These are phyloP conservation scores for Corythornis vintsioides DNA, from an alignment of 2,113 vertebrate species.

Conservation along the genomic window DNA sequence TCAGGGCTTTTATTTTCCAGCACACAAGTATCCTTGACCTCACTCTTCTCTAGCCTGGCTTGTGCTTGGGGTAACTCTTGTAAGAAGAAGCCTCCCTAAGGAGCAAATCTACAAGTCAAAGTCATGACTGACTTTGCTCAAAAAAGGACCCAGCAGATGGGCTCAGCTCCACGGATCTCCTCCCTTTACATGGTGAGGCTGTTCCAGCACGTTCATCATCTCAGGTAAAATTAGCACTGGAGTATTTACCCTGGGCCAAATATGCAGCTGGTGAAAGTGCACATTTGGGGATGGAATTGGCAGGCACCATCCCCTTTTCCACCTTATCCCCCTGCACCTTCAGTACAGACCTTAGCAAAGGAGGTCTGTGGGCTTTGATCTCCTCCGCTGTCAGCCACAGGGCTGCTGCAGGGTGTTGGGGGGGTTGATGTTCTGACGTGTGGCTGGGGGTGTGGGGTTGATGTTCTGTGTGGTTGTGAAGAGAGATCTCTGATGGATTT, in stretches of 20 bases:
- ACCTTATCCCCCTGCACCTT: not conserved
- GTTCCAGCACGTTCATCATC: slow-evolving; percentile 11
- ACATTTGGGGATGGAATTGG: not conserved
- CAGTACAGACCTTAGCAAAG: fast-evolving
- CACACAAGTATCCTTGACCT: not conserved
- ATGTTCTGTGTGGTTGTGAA: not conserved
- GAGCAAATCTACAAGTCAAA: not conserved
- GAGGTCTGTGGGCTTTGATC: not conserved
- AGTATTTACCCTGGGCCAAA: not conserved
- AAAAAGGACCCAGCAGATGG: not conserved
- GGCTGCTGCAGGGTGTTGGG: not conserved
- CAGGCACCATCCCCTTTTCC: not conserved
- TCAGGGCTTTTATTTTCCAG: not conserved
- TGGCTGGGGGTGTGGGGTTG: not conserved
- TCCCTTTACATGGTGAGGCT: not conserved
- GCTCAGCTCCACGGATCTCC: not conserved
- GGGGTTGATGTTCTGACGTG: not conserved
- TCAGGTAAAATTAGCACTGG: slow-evolving; percentile 6
- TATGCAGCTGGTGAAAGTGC: not conserved
- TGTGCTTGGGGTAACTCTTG: not conserved
- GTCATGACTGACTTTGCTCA: not conserved
- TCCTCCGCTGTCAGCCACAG: fast-evolving
- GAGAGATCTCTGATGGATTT: not conserved
- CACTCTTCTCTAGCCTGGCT: not conserved
- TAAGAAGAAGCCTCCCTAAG: not conserved